These are phyloP conservation scores for Parelbella ahira DNA, from an alignment of 2,888 invertebrate genomes.

Conservation along the genomic window DNA sequence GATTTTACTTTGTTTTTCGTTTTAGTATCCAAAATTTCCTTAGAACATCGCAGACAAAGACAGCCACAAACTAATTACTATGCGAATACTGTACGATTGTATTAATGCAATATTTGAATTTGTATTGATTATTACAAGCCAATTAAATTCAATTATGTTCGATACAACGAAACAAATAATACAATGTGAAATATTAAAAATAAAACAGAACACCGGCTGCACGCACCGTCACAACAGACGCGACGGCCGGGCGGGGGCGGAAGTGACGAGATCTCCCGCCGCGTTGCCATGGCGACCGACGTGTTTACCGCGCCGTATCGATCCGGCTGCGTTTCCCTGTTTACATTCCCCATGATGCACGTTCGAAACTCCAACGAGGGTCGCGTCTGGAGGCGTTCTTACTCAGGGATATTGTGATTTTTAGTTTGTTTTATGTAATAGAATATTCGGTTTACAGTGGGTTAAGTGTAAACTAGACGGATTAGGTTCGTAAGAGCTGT, in stretches of 20 bases:
- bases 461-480: too few relatives aligned
- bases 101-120: too few relatives aligned
- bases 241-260: constrained; percentile 43
- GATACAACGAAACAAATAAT: constrained; percentile 9
- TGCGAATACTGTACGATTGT: too few relatives aligned
- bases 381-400: constrained; percentile 4
- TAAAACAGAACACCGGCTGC: constrained; percentile 4
- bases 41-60: too few relatives aligned
- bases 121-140: too few relatives aligned
- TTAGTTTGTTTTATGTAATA: too few relatives aligned
- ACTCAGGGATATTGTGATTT: neutral
- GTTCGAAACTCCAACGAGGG: constrained; percentile 24
- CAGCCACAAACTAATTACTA: too few relatives aligned
- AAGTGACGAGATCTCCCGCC: constrained; percentile 64
- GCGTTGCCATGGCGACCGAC: constrained; percentile 72
- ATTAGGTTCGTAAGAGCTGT: too few relatives aligned
- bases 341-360: constrained; percentile 49
- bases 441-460: too few relatives aligned
- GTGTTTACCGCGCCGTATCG: constrained; percentile 77
- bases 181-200: neutral
- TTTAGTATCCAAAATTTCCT: too few relatives aligned
- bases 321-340: constrained; percentile 58
- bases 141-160: too few relatives aligned
- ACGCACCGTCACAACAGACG: constrained; percentile 34
- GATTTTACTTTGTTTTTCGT: too few relatives aligned